phyloP scores from a whole-genome alignment of 2,888 invertebrate genomes.

The Ctena decussata region DNA sequence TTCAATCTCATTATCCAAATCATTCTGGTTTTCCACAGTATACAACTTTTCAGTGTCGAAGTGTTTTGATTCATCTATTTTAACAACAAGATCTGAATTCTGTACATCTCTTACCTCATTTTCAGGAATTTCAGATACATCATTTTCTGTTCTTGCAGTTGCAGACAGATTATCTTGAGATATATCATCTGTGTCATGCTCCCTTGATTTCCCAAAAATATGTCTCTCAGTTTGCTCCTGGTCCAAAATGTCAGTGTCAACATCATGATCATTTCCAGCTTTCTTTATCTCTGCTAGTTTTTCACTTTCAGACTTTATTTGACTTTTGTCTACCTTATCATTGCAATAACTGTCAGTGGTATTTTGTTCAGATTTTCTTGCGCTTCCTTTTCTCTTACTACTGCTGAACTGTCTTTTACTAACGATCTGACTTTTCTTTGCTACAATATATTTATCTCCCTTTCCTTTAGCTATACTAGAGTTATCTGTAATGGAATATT shows the following conservation, averaged over 20 bases:
- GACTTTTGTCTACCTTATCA: background rate
- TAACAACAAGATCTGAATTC: background rate
- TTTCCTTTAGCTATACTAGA: background rate
- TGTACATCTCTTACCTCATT: background rate
- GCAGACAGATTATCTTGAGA: background rate
- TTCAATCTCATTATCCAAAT: slow-evolving; percentile 19
- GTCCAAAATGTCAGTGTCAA: background rate
- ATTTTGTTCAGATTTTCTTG: background rate
- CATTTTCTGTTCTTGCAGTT: background rate
- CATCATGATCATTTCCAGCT: background rate
- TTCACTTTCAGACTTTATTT: background rate
- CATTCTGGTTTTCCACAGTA: slow-evolving; percentile 13
- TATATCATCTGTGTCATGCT: background rate
- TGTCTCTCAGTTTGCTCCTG: background rate
- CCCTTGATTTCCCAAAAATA: background rate
- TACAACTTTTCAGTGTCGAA: background rate
- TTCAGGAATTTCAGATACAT: background rate
- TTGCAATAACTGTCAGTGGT: background rate
- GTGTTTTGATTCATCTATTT: background rate
- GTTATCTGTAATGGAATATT: slow-evolving; percentile 49
- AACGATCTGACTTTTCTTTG: background rate
- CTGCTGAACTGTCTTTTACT: background rate
- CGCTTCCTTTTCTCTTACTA: background rate
- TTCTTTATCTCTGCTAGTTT: background rate
- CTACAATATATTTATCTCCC: background rate